phyloP scores from a whole-genome alignment of 1,140 invertebrate species.

The Homarus americanus region DNA sequence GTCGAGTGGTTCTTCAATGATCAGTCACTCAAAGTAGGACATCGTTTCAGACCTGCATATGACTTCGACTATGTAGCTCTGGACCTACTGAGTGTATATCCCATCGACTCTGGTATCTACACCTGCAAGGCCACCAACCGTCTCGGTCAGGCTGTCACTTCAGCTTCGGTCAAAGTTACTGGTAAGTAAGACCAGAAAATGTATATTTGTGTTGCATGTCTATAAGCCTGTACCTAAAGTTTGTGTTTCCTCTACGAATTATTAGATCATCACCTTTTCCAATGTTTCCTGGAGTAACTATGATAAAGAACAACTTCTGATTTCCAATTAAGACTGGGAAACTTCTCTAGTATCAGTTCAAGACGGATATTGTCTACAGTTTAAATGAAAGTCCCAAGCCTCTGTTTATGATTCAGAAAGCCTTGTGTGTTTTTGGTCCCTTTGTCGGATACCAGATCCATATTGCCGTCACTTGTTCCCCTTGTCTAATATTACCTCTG shows the following conservation, averaged over 20 bases:
- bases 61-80: slow-evolving; percentile 99
- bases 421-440: background rate
- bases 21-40: slow-evolving; percentile 84
- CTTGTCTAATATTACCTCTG: background rate
- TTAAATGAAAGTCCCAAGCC: background rate
- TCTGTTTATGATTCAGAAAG: background rate
- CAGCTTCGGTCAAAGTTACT: slow-evolving; percentile 90
- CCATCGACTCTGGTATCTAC: slow-evolving; percentile 97
- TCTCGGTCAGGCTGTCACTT: slow-evolving; percentile 95
- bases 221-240: background rate
- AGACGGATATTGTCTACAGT: background rate
- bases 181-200: slow-evolving; percentile 76
- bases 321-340: background rate
- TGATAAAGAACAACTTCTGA: background rate
- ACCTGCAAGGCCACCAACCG: slow-evolving; percentile 95
- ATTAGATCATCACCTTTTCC: background rate
- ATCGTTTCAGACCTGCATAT: slow-evolving; percentile 96
- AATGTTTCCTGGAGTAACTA: background rate
- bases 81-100: slow-evolving; percentile 96
- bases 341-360: background rate
- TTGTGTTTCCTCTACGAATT: background rate
- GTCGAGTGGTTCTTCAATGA: slow-evolving; percentile 99
- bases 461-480: background rate
- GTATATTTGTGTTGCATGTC: slow-evolving; percentile 12
- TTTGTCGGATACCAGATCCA: background rate